These are phyloP conservation scores for Dendrocincla tyrannina DNA, from an alignment of 2,797 vertebrate genomes.

Conservation along the genomic window DNA sequence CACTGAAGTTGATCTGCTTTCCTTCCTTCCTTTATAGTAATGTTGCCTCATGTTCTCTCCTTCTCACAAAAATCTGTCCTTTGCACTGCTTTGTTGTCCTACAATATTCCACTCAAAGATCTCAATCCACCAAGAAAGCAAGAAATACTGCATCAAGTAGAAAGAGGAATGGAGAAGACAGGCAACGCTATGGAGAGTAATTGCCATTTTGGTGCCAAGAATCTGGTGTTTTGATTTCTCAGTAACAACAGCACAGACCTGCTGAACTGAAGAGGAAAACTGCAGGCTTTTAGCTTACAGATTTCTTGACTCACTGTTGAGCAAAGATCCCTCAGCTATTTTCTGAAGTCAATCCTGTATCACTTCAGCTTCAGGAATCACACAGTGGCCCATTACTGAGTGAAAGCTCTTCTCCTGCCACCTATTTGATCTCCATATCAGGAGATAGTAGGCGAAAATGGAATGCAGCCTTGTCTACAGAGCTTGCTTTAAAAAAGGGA, in stretches of 20 bases:
- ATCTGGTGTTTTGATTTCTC: background rate
- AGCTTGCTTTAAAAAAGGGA: background rate
- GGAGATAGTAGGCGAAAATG: background rate
- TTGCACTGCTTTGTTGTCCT: background rate
- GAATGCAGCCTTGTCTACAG: background rate
- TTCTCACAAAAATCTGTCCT: background rate
- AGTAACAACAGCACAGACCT: fast-evolving
- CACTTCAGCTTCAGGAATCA: background rate
- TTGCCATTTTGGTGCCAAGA: background rate
- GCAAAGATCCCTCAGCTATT: background rate
- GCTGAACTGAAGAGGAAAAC: background rate
- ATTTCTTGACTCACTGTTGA: background rate
- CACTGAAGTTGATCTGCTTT: background rate
- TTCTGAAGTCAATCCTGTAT: background rate
- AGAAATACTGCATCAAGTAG: background rate
- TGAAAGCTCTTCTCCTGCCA: background rate
- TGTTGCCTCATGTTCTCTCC: background rate
- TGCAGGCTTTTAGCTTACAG: background rate
- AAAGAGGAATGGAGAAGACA: background rate
- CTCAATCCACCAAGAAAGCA: background rate
- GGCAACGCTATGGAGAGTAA: background rate
- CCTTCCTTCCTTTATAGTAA: background rate
- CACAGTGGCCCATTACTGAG: background rate
- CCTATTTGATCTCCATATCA: background rate
- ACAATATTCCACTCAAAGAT: background rate